These are phyloP conservation scores for Characodon lateralis DNA, from an alignment of 2,797 vertebrate genomes.

Conservation along the genomic window DNA sequence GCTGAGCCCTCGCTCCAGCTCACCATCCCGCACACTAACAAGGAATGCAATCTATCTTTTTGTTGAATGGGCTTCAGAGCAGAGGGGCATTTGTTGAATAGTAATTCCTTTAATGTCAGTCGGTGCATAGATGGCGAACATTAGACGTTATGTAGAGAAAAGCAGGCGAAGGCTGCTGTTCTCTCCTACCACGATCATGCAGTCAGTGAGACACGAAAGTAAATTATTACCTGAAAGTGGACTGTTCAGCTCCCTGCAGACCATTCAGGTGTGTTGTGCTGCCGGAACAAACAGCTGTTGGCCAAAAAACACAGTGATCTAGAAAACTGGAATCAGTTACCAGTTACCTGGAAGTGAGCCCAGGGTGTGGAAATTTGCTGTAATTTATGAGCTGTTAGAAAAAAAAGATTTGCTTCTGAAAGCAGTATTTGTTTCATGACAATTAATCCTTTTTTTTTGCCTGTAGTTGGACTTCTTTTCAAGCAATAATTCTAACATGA, in stretches of 20 bases:
- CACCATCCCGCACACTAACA: constrained; percentile 34
- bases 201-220: constrained; percentile 21
- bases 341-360: background rate
- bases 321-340: constrained; percentile 23
- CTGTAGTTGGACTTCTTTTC: no score
- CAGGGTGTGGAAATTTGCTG: background rate
- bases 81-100: background rate
- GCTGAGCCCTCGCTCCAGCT: constrained; percentile 21
- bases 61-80: constrained; percentile 41
- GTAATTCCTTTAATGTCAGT: background rate
- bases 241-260: constrained; percentile 7
- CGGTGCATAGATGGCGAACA: background rate
- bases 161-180: background rate
- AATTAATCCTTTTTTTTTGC: background rate
- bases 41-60: constrained; percentile 23
- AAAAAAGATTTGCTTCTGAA: background rate
- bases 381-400: background rate
- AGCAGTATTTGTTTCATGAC: background rate
- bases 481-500: background rate
- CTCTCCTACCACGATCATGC: background rate
- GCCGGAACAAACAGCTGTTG: constrained; percentile 21
- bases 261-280: constrained; percentile 21
- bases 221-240: constrained; percentile 31
- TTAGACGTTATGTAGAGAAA: background rate
- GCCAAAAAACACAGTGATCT: constrained; percentile 48